phyloP scores from a whole-genome alignment of 2,888 invertebrate species.

The Microctonus brassicae region DNA sequence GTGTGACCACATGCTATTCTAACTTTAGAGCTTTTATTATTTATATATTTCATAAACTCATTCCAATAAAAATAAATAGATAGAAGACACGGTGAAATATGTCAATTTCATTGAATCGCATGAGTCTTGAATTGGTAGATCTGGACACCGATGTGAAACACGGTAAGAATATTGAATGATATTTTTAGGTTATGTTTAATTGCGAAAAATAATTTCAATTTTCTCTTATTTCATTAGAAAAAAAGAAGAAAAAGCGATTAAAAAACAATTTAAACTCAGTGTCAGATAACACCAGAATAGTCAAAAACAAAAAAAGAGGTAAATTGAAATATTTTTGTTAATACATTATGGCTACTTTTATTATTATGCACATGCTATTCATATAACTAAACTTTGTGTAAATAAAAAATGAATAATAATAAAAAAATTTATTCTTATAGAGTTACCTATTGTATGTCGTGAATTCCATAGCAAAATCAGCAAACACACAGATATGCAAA shows the following conservation, averaged over 20 bases:
- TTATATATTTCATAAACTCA: neutral
- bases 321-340: constrained; percentile 49
- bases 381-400: no score
- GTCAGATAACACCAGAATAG: constrained; percentile 59
- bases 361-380: no score
- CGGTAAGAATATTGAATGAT: constrained; percentile 44
- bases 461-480: no score
- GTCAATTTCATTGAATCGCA: constrained; percentile 74
- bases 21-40: no score
- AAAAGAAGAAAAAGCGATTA: constrained; percentile 57
- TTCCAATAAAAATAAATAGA: neutral
- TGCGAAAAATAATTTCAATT: no score
- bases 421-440: no score
- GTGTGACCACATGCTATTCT: no score
- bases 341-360: no score
- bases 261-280: constrained; percentile 61
- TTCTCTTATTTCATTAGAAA: constrained; percentile 59
- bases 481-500: no score
- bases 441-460: no score
- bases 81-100: constrained; percentile 61
- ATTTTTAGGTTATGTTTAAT: constrained; percentile 35
- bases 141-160: constrained; percentile 57
- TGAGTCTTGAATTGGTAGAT: constrained; percentile 73
- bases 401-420: no score
- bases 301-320: constrained; percentile 54